phyloP scores from a whole-genome alignment of 2,113 vertebrate genomes.

The Cynoglossus semilaevis region DNA sequence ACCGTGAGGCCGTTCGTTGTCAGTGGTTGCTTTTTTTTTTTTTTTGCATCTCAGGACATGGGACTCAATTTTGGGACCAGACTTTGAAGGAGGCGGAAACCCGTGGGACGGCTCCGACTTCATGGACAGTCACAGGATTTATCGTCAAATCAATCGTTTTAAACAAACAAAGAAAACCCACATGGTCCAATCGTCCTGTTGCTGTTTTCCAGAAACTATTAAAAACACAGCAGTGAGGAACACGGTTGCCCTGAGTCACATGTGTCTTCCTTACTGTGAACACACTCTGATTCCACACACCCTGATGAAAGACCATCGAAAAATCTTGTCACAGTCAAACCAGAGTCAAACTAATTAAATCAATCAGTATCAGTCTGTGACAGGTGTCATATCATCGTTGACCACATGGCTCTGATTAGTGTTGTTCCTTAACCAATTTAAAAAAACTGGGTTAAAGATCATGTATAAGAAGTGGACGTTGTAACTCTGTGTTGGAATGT shows the following conservation, averaged over 20 bases:
- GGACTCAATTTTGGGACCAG: slow-evolving; percentile 25
- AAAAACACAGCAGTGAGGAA: background rate
- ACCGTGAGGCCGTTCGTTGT: slow-evolving; percentile 19
- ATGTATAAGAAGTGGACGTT: too few species aligned
- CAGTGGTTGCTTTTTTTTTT: slow-evolving; percentile 12
- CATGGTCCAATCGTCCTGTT: background rate
- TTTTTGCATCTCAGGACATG: slow-evolving; percentile 37
- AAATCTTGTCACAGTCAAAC: background rate
- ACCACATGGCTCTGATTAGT: too few species aligned
- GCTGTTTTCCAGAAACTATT: background rate
- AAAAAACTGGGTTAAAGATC: too few species aligned
- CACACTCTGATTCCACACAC: background rate
- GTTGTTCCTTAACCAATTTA: too few species aligned
- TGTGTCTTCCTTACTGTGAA: background rate
- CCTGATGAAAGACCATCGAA: background rate
- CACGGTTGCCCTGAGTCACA: background rate
- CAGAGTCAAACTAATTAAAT: too few species aligned
- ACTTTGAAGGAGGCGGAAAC: slow-evolving; percentile 16
- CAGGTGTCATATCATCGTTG: too few species aligned
- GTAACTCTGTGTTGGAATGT: too few species aligned
- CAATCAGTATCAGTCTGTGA: too few species aligned
- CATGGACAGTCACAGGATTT: background rate
- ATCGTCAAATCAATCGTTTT: background rate
- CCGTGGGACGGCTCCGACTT: too few species aligned
- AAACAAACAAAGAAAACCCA: slow-evolving; percentile 1